phyloP scores from a whole-genome alignment of 2,888 invertebrate species.

The Cheilosia grossa region DNA sequence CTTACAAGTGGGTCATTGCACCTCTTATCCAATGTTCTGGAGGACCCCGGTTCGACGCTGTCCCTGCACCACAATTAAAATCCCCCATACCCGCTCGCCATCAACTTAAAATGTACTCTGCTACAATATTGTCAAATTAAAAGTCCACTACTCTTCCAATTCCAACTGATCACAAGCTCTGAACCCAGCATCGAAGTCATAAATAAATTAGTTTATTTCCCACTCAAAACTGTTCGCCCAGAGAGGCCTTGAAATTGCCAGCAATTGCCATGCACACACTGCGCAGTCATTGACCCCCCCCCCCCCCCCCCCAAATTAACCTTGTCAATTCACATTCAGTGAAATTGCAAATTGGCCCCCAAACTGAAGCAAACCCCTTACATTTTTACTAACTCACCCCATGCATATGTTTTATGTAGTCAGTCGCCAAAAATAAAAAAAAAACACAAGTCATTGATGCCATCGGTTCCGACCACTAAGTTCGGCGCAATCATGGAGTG shows the following conservation, averaged over 20 bases:
- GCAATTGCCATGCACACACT: constrained; percentile 14
- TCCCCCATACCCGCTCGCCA: no score
- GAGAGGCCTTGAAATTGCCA: constrained; percentile 34
- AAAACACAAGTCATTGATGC: constrained; percentile 9
- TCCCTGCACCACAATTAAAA: no score
- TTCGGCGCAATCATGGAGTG: constrained; percentile 20
- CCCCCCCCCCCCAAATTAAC: constrained; percentile 65
- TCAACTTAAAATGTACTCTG: no score
- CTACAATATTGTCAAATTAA: no score
- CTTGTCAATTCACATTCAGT: constrained; percentile 59
- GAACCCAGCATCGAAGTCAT: not conserved
- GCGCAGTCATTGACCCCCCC: constrained; percentile 49
- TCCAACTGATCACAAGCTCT: no score
- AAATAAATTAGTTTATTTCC: constrained; percentile 48
- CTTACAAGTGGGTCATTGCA: no score
- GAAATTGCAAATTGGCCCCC: constrained; percentile 61
- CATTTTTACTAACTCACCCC: constrained; percentile 57
- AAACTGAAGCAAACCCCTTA: constrained; percentile 44
- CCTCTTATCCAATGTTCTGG: no score
- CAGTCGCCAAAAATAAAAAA: constrained; percentile 26
- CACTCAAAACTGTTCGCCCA: constrained; percentile 18
- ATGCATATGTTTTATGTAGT: not conserved
- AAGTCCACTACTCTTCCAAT: no score
- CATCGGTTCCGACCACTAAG: constrained; percentile 24
- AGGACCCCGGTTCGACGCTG: no score